A percentile compares a stretch with the other conserved stretches of the same genome.
phyloP scores from a whole-genome alignment of 1,140 invertebrate species.

The Eumaeus atala region DNA sequence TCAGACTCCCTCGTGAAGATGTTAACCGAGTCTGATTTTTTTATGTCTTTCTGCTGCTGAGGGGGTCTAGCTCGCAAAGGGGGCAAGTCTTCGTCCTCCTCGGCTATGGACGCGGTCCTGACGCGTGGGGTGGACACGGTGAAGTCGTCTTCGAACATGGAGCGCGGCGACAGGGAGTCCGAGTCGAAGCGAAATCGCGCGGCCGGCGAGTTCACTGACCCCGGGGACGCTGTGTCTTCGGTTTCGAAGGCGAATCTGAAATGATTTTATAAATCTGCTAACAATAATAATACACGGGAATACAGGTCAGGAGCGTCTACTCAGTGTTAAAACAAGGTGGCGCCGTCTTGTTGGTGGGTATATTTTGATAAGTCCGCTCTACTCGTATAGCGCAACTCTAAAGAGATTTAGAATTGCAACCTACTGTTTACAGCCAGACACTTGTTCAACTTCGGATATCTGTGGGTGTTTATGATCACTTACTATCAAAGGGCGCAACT shows the following conservation, averaged over 20 bases:
- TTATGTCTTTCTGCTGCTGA: conserved; percentile 72
- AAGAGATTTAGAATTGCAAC: no score
- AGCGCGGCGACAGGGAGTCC: conserved; percentile 63
- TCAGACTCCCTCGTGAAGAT: conserved; percentile 85
- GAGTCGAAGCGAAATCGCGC: conserved; percentile 71
- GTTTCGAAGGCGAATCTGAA: conserved; percentile 54
- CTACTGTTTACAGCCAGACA: no score
- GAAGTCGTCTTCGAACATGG: conserved; percentile 84
- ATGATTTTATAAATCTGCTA: background rate
- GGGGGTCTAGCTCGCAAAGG: conserved; percentile 41
- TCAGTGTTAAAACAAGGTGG: no score
- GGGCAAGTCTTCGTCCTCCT: conserved; percentile 61
- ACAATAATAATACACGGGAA: no score
- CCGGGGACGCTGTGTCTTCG: conserved; percentile 52
- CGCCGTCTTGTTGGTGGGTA: no score
- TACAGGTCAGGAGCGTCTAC: no score
- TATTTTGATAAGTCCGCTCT: no score
- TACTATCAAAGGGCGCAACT: no score
- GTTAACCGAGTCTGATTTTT: conserved; percentile 90
- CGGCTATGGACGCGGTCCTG: conserved; percentile 56
- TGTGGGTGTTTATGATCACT: no score
- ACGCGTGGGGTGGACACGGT: conserved; percentile 56
- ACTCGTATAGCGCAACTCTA: no score
- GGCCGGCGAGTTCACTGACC: conserved; percentile 62
- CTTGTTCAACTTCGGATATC: no score